These are phyloP conservation scores for Sorex araneus DNA, from an alignment of 2,113 vertebrate genomes.

Conservation along the genomic window DNA sequence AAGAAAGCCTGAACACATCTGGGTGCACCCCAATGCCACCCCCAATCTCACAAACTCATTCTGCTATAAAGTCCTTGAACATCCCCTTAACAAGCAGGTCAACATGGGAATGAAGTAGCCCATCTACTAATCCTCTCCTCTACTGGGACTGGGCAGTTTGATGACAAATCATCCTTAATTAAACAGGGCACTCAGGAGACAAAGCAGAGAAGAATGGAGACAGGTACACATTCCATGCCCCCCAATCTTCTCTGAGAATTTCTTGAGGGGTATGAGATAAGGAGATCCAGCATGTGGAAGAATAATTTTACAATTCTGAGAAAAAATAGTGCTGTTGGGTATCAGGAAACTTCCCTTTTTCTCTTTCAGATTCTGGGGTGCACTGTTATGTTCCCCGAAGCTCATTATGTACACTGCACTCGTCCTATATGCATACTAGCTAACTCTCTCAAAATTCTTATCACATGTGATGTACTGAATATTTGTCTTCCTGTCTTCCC, in stretches of 20 bases:
- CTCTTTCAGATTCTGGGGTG: neutral
- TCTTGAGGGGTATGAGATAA: neutral
- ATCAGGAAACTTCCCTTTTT: neutral
- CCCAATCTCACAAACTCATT: neutral
- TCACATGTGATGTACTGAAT: neutral
- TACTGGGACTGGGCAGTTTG: neutral
- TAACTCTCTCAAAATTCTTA: neutral
- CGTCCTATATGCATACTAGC: neutral
- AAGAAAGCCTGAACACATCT: too few species aligned
- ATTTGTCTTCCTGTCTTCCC: neutral
- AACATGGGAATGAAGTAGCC: neutral
- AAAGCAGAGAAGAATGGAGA: neutral
- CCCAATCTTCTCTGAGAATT: neutral
- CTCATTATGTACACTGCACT: neutral
- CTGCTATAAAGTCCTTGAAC: neutral
- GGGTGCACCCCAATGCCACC: too few species aligned
- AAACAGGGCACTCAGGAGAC: neutral
- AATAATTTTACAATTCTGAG: neutral
- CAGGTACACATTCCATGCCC: neutral
- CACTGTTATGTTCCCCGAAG: neutral
- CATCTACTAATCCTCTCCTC: neutral
- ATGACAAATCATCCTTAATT: neutral
- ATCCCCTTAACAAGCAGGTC: neutral
- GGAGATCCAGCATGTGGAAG: neutral
- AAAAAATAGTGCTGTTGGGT: neutral